phyloP scores from a whole-genome alignment of 1,140 invertebrate genomes.

The Leptinotarsa lineolata region DNA sequence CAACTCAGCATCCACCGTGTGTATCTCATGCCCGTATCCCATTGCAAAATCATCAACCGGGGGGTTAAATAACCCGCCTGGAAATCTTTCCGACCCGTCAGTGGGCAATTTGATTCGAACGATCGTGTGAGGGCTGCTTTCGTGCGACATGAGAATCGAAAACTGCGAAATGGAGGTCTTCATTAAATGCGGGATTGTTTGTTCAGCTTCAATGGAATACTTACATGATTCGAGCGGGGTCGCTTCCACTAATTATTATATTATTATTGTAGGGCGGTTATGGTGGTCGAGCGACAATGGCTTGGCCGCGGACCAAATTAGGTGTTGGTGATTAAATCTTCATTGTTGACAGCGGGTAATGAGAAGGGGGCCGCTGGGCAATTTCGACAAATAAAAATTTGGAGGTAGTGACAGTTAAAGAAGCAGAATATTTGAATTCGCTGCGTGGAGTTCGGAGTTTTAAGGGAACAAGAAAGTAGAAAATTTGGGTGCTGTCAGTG shows the following conservation, averaged over 20 bases:
- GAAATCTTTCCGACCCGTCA: not conserved
- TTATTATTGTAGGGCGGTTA: conserved; percentile 3
- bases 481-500: too few relatives aligned
- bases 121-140: conserved; percentile 30
- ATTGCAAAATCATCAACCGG: too few relatives aligned
- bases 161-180: conserved; percentile 28
- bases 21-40: too few relatives aligned
- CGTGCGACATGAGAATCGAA: conserved; percentile 14
- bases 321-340: conserved; percentile 5
- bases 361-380: not conserved
- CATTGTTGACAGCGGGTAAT: conserved; percentile 7
- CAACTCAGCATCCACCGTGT: too few relatives aligned
- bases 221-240: conserved; percentile 8
- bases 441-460: too few relatives aligned
- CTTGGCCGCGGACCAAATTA: not conserved
- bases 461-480: too few relatives aligned
- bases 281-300: not conserved
- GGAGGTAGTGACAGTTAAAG: too few relatives aligned
- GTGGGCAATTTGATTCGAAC: not conserved
- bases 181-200: conserved; percentile 22
- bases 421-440: too few relatives aligned
- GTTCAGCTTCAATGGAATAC: conserved; percentile 27
- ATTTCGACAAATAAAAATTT: not conserved
- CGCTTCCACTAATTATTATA: not conserved
- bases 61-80: not conserved